phyloP scores from a whole-genome alignment of 2,888 invertebrate species.

The Andrena hattorfiana region DNA sequence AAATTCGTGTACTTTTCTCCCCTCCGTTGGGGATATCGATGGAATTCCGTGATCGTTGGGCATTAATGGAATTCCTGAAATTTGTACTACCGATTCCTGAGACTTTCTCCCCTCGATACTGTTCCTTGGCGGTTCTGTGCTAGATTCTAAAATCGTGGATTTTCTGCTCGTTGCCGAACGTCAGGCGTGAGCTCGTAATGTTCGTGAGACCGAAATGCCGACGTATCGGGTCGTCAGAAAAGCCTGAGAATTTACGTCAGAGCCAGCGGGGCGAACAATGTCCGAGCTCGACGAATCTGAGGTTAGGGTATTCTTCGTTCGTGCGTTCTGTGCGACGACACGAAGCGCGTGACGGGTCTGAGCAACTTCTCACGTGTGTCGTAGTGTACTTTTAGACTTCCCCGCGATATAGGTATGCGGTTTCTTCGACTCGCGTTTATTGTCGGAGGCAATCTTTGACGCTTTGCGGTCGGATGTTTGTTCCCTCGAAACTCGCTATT shows the following conservation, averaged over 20 bases:
- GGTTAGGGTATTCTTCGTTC: not conserved
- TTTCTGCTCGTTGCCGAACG: not conserved
- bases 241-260: not conserved
- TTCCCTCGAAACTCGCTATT: not conserved
- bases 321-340: not conserved
- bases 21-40: not conserved
- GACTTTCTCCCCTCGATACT: not conserved
- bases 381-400: not conserved
- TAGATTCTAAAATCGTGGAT: not conserved
- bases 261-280: constrained; percentile 12
- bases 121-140: not conserved
- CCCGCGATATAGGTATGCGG: not conserved
- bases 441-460: not conserved
- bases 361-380: not conserved
- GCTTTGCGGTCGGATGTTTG: not conserved
- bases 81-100: not conserved
- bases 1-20: not conserved
- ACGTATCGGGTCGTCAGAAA: constrained; percentile 2
- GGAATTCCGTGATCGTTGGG: not conserved
- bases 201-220: constrained; percentile 16
- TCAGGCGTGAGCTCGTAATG: not conserved
- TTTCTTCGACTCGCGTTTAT: not conserved
- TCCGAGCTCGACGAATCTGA: constrained; percentile 15
- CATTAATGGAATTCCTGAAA: constrained; percentile 4
- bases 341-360: not conserved